A percentile compares a stretch with the other conserved stretches of the same genome.
phyloP scores from a whole-genome alignment of 92 coral and sea anemone genomes.

The Porites rus region DNA sequence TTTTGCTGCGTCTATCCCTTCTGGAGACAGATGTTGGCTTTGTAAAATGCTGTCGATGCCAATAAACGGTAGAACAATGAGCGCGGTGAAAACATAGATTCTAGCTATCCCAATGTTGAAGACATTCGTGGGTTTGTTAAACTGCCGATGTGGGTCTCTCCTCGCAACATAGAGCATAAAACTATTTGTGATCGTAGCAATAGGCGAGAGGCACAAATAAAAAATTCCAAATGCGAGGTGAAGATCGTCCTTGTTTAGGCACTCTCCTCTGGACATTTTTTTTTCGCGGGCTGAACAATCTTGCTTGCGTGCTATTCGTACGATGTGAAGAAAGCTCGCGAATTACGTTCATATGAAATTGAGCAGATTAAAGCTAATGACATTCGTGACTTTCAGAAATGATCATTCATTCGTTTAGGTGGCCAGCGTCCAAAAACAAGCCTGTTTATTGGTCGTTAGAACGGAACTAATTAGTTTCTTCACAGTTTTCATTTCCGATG shows the following conservation, averaged over 20 bases:
- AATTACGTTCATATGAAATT: background rate
- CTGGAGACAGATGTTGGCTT: conserved; percentile 1
- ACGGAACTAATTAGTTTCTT: background rate
- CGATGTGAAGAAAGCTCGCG: background rate
- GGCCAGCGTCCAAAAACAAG: background rate
- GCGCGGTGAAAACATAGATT: background rate
- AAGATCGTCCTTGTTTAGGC: background rate
- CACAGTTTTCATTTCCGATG: conserved; percentile 8
- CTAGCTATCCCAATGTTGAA: background rate
- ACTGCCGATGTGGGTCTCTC: conserved; percentile 37
- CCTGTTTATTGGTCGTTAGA: background rate
- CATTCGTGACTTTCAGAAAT: background rate
- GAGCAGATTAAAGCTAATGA: background rate
- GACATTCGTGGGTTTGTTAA: conserved; percentile 33
- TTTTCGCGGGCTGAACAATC: background rate
- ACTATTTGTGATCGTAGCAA: conserved; percentile 14
- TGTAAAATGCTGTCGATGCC: conserved; percentile 24
- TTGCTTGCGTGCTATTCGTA: background rate
- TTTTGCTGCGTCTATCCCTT: background rate
- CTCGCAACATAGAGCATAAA: conserved; percentile 21
- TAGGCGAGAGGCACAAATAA: conserved; percentile 6
- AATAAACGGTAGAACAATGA: conserved; percentile 24
- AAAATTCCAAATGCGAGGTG: conserved; percentile 13
- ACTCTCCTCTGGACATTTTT: background rate
- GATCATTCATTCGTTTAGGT: background rate